Evolutionary conservation across 35 echinoderm and acorn worm genomes (phyloP).

Genomic region (Diadema setosum): DNA sequence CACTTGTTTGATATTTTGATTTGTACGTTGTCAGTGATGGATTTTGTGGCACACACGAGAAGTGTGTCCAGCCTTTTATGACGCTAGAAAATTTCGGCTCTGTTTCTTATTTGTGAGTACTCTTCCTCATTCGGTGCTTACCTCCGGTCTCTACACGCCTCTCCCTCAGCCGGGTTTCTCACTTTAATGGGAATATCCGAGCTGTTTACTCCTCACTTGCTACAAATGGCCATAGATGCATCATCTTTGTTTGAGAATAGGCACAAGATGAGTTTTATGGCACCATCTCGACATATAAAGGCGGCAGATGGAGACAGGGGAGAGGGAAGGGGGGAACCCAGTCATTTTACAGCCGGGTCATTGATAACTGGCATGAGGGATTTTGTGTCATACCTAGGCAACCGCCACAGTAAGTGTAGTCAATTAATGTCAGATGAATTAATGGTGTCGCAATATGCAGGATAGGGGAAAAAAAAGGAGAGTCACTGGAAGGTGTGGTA

Average conservation of each 20-base stretch:
- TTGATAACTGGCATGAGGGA: constrained; percentile 5
- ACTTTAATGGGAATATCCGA: background rate
- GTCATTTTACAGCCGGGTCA: background rate
- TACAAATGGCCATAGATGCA: background rate
- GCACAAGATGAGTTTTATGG: constrained; percentile 20
- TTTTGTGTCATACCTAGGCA: constrained; percentile 26
- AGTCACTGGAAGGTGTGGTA: no score
- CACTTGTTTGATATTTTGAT: constrained; percentile 8
- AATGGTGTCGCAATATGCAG: constrained; percentile 9
- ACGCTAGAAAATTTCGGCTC: background rate
- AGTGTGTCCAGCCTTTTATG: constrained; percentile 3
- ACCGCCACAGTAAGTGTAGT: background rate
- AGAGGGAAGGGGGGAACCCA: background rate
- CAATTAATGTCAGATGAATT: constrained; percentile 16
- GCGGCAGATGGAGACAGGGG: background rate
- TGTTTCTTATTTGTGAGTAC: background rate
- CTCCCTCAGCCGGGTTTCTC: background rate
- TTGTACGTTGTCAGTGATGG: background rate
- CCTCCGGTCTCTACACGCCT: no score
- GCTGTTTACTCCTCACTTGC: background rate
- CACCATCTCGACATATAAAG: background rate
- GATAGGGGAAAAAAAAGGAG: no score
- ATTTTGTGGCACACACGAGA: background rate
- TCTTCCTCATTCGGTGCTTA: no score
- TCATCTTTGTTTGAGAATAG: constrained; percentile 4